Evolutionary conservation across 1,140 invertebrate species (phyloP).

Genomic region (Calliphora vicina): DNA sequence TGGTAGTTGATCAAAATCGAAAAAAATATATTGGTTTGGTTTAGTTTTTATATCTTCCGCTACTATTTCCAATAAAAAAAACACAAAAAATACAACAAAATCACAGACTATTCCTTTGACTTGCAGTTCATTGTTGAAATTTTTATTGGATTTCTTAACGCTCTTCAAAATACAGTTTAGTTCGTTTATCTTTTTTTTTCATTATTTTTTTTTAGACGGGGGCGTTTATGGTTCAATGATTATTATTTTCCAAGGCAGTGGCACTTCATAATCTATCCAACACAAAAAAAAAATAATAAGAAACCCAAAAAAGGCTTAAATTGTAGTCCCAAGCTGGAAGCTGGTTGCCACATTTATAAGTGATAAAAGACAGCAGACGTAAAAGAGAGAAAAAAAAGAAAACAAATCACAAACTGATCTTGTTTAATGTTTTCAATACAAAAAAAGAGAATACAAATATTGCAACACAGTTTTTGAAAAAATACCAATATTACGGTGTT

Average conservation of each 20-base stretch:
- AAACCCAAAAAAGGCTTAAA: too few relatives aligned
- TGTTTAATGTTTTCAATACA: too few relatives aligned
- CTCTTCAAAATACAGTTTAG: not conserved
- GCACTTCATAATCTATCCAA: not conserved
- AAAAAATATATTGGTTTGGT: not conserved
- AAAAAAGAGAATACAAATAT: too few relatives aligned
- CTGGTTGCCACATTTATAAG: too few relatives aligned
- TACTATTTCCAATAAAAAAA: not conserved
- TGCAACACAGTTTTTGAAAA: too few relatives aligned
- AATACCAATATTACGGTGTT: too few relatives aligned
- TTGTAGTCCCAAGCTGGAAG: not conserved
- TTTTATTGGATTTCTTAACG: not conserved
- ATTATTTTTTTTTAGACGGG: not conserved
- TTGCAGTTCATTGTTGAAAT: not conserved
- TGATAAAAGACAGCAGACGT: too few relatives aligned
- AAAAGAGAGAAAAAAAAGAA: too few relatives aligned
- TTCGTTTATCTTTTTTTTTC: not conserved
- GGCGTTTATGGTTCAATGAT: constrained; percentile 15
- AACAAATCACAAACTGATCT: too few relatives aligned
- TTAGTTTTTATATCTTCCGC: not conserved
- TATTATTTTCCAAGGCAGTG: constrained; percentile 14
- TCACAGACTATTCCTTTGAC: not conserved
- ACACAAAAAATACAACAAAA: not conserved
- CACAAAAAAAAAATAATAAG: not conserved
- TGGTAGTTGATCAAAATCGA: not conserved